These are phyloP conservation scores for Xyrichtys novacula DNA, from an alignment of 2,797 vertebrate genomes.

Conservation along the genomic window DNA sequence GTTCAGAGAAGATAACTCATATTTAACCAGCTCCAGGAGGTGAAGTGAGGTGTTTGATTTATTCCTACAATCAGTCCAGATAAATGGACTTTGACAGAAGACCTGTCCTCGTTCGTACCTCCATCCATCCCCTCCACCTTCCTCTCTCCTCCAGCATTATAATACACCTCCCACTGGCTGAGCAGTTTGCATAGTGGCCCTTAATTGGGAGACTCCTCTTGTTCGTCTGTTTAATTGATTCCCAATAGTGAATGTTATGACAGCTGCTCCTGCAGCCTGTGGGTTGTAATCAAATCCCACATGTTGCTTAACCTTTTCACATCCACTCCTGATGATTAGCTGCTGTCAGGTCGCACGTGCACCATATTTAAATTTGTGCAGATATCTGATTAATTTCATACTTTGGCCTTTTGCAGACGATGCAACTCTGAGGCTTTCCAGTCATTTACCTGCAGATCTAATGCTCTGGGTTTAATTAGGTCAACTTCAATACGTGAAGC, in stretches of 20 bases:
- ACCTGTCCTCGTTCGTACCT: neutral
- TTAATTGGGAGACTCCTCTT: slow-evolving; percentile 22
- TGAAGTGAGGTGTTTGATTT: too few species aligned
- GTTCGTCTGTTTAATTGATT: slow-evolving; percentile 36
- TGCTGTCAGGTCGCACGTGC: slow-evolving; percentile 13
- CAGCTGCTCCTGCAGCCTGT: slow-evolving; percentile 35
- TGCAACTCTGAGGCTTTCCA: neutral
- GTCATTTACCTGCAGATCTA: neutral
- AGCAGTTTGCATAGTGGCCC: slow-evolving; percentile 31
- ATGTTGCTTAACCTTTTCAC: slow-evolving; percentile 41
- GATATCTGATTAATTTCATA: slow-evolving; percentile 15
- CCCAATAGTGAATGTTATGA: slow-evolving; percentile 23
- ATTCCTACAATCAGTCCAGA: too few species aligned
- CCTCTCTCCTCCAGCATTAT: neutral
- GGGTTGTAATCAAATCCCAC: slow-evolving; percentile 50
- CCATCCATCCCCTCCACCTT: neutral
- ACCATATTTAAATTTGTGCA: neutral
- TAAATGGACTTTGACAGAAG: too few species aligned
- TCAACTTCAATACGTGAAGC: neutral
- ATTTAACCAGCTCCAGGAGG: too few species aligned
- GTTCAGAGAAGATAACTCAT: too few species aligned
- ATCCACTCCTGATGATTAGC: slow-evolving; percentile 8
- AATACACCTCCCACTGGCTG: slow-evolving; percentile 4
- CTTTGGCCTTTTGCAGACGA: neutral
- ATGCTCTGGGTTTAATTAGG: neutral